Evolutionary conservation across 2,888 invertebrate genomes (phyloP).

Genomic region (Cerceris rybyensis): DNA sequence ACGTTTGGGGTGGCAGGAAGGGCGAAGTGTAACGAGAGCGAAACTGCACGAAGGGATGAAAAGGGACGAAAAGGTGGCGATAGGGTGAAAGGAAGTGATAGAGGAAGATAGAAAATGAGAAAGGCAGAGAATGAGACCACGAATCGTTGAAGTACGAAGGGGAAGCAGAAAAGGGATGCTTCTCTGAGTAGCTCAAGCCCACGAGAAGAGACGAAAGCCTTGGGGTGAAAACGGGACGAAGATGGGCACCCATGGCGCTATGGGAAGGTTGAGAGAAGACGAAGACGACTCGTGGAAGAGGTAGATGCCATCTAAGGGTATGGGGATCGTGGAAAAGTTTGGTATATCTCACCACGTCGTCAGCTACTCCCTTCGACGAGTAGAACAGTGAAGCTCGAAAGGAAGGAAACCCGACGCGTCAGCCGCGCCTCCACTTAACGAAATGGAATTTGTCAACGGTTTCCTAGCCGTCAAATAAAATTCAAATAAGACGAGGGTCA

Average conservation of each 20-base stretch:
- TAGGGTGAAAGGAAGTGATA: slow-evolving; percentile 22
- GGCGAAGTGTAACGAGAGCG: slow-evolving; percentile 64
- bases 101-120: slow-evolving; percentile 36
- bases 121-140: slow-evolving; percentile 21
- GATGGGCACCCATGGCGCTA: neutral
- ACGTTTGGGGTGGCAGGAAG: slow-evolving; percentile 60
- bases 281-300: neutral
- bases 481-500: slow-evolving; percentile 72
- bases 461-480: slow-evolving; percentile 71
- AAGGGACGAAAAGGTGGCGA: slow-evolving; percentile 35
- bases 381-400: slow-evolving; percentile 55
- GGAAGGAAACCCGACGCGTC: slow-evolving; percentile 69
- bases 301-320: neutral
- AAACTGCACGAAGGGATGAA: slow-evolving; percentile 53
- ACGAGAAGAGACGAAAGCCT: slow-evolving; percentile 45
- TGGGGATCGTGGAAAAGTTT: slow-evolving; percentile 37
- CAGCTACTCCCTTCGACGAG: slow-evolving; percentile 53
- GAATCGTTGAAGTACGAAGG: slow-evolving; percentile 55
- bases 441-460: slow-evolving; percentile 76
- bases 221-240: slow-evolving; percentile 31
- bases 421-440: slow-evolving; percentile 68
- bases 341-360: slow-evolving; percentile 62
- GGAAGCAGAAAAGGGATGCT: slow-evolving; percentile 67
- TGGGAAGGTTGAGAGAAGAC: neutral
- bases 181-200: slow-evolving; percentile 59